These are phyloP conservation scores for Drosophila kurseongensis DNA, from an alignment of 1,140 invertebrate species.

Conservation along the genomic window DNA sequence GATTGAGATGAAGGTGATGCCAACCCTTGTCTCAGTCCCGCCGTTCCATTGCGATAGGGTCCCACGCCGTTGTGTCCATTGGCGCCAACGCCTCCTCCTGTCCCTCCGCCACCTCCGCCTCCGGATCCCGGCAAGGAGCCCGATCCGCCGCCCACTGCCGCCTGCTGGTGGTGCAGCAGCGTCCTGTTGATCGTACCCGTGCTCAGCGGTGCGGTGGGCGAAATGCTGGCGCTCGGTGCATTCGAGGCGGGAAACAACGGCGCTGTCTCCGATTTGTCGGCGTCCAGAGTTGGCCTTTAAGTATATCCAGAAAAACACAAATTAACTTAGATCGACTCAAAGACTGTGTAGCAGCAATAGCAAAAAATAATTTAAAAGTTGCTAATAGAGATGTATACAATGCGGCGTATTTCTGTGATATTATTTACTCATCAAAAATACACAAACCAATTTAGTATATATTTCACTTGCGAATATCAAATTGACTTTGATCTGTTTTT, in stretches of 20 bases:
- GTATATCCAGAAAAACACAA: too few species aligned
- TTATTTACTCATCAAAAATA: too few species aligned
- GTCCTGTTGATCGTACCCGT: conserved; percentile 84
- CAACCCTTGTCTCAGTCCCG: conserved; percentile 84
- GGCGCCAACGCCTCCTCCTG: conserved; percentile 27
- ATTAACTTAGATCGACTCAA: too few species aligned
- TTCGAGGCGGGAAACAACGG: conserved; percentile 80
- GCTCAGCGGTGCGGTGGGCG: conserved; percentile 75
- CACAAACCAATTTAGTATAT: too few species aligned
- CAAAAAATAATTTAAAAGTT: too few species aligned
- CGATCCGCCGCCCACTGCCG: conserved; percentile 42
- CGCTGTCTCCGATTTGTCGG: conserved; percentile 79
- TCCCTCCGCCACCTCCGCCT: conserved; percentile 27
- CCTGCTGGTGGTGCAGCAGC: conserved; percentile 82
- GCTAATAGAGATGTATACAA: too few species aligned
- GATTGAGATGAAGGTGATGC: conserved; percentile 73
- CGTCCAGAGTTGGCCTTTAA: conserved; percentile 67
- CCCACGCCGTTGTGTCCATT: conserved; percentile 56
- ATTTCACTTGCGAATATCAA: too few species aligned
- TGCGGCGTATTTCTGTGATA: too few species aligned
- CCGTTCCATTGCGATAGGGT: conserved; percentile 69
- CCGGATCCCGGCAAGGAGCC: conserved; percentile 59
- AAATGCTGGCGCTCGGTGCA: conserved; percentile 80
- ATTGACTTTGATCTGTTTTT: too few species aligned
- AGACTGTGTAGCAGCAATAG: too few species aligned